Evolutionary conservation across 2,888 invertebrate genomes (phyloP).

Genomic region (Muschampia plurimacula): DNA sequence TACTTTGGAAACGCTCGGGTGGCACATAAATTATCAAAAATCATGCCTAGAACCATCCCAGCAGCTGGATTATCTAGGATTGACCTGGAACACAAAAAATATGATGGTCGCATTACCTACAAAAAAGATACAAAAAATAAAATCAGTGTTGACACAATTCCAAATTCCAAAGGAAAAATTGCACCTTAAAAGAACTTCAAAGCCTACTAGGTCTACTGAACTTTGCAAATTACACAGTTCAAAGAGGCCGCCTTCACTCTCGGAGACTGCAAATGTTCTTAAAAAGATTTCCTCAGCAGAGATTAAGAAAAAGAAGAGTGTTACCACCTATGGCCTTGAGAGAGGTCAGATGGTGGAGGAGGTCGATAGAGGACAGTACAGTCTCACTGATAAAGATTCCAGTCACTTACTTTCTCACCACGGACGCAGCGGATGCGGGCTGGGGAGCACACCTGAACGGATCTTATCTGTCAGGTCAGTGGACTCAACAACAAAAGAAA

Average conservation of each 20-base stretch:
- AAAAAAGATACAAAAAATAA: not conserved
- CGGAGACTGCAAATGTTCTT: not conserved
- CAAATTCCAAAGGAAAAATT: not conserved
- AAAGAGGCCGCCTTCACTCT: not conserved
- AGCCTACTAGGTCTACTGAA: not conserved
- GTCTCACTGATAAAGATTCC: not conserved
- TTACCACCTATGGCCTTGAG: not conserved
- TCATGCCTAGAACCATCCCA: not conserved
- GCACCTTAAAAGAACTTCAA: not conserved
- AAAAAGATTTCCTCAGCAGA: not conserved
- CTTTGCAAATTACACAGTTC: not conserved
- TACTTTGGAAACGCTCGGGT: not conserved
- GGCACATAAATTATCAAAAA: not conserved
- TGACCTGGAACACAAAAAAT: not conserved
- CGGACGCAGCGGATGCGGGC: constrained; percentile 2
- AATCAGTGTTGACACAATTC: not conserved
- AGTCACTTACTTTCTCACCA: not conserved
- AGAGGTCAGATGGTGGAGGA: not conserved
- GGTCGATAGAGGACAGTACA: not conserved
- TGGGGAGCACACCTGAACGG: constrained; percentile 2
- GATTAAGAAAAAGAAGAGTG: not conserved
- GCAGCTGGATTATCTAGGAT: not conserved
- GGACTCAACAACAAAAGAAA: not conserved
- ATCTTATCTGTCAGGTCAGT: not conserved
- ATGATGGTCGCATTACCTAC: not conserved